phyloP scores from a whole-genome alignment of 1,140 invertebrate species.

The Lordiphosa stackelbergi region DNA sequence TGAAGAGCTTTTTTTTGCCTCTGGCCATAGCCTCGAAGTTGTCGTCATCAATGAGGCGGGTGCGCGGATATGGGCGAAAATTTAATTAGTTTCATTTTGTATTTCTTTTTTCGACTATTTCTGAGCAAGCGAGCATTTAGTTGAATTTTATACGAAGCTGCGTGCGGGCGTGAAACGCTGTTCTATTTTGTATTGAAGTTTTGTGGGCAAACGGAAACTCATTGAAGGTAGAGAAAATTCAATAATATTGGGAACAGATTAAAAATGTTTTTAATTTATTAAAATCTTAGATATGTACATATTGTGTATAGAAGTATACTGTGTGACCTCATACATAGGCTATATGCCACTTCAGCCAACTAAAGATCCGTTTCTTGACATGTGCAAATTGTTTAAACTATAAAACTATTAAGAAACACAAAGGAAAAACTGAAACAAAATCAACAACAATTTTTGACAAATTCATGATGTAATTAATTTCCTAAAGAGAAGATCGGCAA shows the following conservation, averaged over 20 bases:
- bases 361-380: slow-evolving; percentile 17
- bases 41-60: slow-evolving; percentile 62
- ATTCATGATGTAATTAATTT: slow-evolving; percentile 71
- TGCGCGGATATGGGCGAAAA: slow-evolving; percentile 21
- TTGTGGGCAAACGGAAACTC: too few species aligned
- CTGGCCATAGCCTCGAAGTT: slow-evolving; percentile 26
- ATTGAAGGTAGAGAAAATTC: too few species aligned
- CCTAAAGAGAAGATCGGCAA: slow-evolving; percentile 26
- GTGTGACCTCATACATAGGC: slow-evolving; percentile 51
- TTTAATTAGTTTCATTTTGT: slow-evolving; percentile 56
- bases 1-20: slow-evolving; percentile 34
- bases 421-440: neutral
- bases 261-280: too few species aligned
- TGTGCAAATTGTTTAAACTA: slow-evolving; percentile 6
- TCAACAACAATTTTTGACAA: slow-evolving; percentile 53
- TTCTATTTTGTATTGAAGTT: too few species aligned
- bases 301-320: slow-evolving; percentile 3
- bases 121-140: slow-evolving; percentile 44
- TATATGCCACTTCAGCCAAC: slow-evolving; percentile 27
- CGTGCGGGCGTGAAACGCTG: slow-evolving; percentile 51
- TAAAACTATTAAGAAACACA: slow-evolving; percentile 17
- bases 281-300: too few species aligned
- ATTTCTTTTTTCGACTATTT: slow-evolving; percentile 27
- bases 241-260: slow-evolving; percentile 18
- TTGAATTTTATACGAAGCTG: slow-evolving; percentile 55